Conservation (phyloP, 2,113 vertebrate genomes). For the Vanacampus margaritifer region DNA sequence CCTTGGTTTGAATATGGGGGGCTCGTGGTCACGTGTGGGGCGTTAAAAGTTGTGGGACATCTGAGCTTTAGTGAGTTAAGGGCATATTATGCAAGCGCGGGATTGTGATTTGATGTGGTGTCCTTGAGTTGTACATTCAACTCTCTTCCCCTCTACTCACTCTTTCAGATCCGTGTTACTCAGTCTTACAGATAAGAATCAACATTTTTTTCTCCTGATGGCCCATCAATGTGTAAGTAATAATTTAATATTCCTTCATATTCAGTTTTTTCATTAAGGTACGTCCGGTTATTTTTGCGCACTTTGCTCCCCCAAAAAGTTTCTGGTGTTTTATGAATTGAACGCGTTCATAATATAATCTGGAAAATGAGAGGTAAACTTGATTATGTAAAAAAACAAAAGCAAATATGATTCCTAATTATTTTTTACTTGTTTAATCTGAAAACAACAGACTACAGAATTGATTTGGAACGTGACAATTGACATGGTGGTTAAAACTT, state of each 20-base stretch:
- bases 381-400: background rate
- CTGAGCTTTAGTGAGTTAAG: slow-evolving; percentile 56
- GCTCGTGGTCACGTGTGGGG: background rate
- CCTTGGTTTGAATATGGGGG: background rate
- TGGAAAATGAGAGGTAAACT: background rate
- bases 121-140: slow-evolving; percentile 47
- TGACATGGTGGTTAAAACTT: background rate
- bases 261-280: background rate
- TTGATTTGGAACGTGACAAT: background rate
- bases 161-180: slow-evolving; percentile 89
- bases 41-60: background rate
- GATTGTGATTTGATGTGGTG: slow-evolving; percentile 66
- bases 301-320: slow-evolving; percentile 1
- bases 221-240: slow-evolving; percentile 95
- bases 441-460: background rate
- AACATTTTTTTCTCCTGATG: slow-evolving; percentile 82
- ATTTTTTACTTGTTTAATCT: background rate
- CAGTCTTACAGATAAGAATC: slow-evolving; percentile 91
- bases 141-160: slow-evolving; percentile 73
- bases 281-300: background rate
- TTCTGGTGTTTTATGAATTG: slow-evolving; percentile 29
- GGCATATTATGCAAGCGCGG: too few species aligned
- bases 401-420: background rate
- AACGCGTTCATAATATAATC: background rate
- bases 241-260: slow-evolving; percentile 45